phyloP scores from a whole-genome alignment of 2,797 vertebrate species.

The Lutjanus argentimaculatus region DNA sequence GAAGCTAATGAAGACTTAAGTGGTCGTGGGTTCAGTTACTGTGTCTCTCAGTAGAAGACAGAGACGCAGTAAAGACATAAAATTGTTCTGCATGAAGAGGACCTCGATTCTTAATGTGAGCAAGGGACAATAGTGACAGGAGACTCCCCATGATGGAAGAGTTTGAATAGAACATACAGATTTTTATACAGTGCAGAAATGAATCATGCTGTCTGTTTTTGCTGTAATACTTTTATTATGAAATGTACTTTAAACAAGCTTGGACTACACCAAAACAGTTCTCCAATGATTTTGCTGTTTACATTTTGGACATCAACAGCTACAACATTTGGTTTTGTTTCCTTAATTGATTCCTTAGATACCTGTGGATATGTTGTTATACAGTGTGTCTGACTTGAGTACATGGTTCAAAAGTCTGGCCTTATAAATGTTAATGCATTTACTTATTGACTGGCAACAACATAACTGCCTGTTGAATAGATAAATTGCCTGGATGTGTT shows the following conservation, averaged over 20 bases:
- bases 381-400: neutral
- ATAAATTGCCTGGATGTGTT: slow-evolving; percentile 8
- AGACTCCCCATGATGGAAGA: slow-evolving; percentile 13
- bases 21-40: slow-evolving; percentile 20
- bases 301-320: neutral
- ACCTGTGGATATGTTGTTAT: slow-evolving; percentile 9
- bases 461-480: slow-evolving; percentile 11
- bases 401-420: slow-evolving; percentile 6
- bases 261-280: neutral
- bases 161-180: slow-evolving; percentile 6
- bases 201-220: slow-evolving; percentile 9
- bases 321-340: neutral
- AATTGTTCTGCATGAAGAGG: slow-evolving; percentile 18
- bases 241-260: neutral
- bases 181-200: slow-evolving; percentile 9
- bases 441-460: slow-evolving; percentile 14
- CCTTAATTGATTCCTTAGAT: neutral
- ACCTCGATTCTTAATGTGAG: slow-evolving; percentile 11
- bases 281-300: slow-evolving; percentile 1
- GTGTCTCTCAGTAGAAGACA: slow-evolving; percentile 6
- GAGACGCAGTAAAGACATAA: slow-evolving; percentile 13
- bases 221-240: slow-evolving; percentile 1
- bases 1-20: slow-evolving; percentile 41
- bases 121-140: neutral
- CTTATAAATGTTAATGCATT: slow-evolving; percentile 9